These are phyloP conservation scores for Clistopyga incitator DNA, from an alignment of 2,888 invertebrate genomes.

Conservation along the genomic window DNA sequence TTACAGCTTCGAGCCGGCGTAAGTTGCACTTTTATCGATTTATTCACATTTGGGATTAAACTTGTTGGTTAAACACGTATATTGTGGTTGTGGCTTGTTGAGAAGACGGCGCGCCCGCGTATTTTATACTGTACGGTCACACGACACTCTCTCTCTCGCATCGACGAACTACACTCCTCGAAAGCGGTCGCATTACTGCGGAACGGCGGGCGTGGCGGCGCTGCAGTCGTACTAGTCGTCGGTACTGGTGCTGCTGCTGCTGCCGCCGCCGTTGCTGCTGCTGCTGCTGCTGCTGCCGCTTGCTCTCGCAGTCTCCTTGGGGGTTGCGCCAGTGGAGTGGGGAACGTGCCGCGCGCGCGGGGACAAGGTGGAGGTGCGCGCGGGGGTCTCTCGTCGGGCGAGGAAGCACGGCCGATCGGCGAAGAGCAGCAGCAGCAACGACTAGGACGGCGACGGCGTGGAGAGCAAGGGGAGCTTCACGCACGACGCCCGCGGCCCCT, in stretches of 20 bases:
- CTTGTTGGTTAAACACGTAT: slow-evolving; percentile 12
- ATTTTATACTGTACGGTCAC: slow-evolving; percentile 30
- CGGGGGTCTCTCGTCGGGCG: slow-evolving; percentile 62
- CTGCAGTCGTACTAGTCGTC: slow-evolving; percentile 73
- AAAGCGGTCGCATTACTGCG: slow-evolving; percentile 82
- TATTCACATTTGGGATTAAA: slow-evolving; percentile 11
- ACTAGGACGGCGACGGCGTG: slow-evolving; percentile 53
- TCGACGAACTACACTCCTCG: slow-evolving; percentile 75
- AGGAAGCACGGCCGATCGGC: slow-evolving; percentile 47
- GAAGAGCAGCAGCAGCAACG: slow-evolving; percentile 32
- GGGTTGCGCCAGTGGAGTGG: slow-evolving; percentile 60
- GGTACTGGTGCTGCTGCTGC: slow-evolving; percentile 71
- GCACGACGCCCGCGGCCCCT: slow-evolving; percentile 67
- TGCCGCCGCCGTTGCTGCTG: slow-evolving; percentile 51
- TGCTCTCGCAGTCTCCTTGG: slow-evolving; percentile 62
- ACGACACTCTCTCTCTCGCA: slow-evolving; percentile 59
- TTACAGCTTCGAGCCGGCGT: not conserved
- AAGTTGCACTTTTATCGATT: not conserved
- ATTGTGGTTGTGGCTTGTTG: not conserved
- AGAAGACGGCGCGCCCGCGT: slow-evolving; percentile 45
- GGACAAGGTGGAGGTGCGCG: slow-evolving; percentile 70
- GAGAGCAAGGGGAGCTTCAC: slow-evolving; percentile 68
- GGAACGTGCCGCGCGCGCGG: slow-evolving; percentile 66
- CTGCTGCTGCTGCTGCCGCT: slow-evolving; percentile 47
- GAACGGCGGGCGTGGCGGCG: slow-evolving; percentile 79